Conservation (phyloP, 2,888 invertebrate species). For the Ochlodes sylvanus region DNA sequence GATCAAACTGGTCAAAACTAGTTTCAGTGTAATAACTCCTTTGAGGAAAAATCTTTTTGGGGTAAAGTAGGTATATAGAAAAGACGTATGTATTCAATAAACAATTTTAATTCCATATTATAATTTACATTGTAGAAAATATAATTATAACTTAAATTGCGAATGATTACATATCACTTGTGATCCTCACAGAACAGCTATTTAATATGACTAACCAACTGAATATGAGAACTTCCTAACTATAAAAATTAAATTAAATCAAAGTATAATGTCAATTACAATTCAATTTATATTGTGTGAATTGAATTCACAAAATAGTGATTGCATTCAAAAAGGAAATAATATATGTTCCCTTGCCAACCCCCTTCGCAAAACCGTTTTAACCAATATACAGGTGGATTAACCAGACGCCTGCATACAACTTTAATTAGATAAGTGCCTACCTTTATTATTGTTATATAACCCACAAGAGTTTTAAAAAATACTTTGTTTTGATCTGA, state of each 20-base stretch:
- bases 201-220: background rate
- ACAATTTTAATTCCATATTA: constrained; percentile 38
- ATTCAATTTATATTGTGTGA: background rate
- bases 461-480: too few species aligned
- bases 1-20: background rate
- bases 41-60: background rate
- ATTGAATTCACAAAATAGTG: background rate
- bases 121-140: constrained; percentile 42
- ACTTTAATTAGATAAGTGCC: too few species aligned
- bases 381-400: too few species aligned
- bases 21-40: background rate
- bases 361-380: too few species aligned
- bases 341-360: too few species aligned
- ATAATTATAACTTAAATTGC: constrained; percentile 39
- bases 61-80: background rate
- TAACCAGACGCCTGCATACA: too few species aligned
- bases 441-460: too few species aligned
- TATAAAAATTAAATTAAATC: constrained; percentile 7
- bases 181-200: constrained; percentile 28
- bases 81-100: constrained; percentile 21
- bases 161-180: constrained; percentile 27
- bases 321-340: too few species aligned
- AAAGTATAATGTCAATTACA: constrained; percentile 7
- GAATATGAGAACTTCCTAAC: background rate
- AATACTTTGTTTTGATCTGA: too few species aligned